Percentiles rank a stretch among this genome's conserved stretches.
These are phyloP conservation scores for Eledone cirrhosa DNA, from an alignment of 2,888 invertebrate genomes.

Conservation along the genomic window DNA sequence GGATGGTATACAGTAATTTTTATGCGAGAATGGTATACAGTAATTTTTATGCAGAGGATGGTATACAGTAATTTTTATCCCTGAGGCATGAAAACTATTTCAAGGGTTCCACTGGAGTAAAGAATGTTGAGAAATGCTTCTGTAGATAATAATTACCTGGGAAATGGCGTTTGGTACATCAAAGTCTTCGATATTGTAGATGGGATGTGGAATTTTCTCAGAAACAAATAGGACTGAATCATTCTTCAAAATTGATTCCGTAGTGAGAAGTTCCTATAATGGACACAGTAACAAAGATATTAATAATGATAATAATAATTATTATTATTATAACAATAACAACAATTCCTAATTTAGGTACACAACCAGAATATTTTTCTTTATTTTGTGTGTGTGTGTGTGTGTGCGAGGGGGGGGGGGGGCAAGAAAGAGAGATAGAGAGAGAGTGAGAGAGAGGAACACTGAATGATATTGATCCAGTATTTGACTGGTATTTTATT, in stretches of 20 bases:
- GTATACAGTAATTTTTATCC: no score
- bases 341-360: no score
- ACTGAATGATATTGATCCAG: background rate
- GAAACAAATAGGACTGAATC: conserved; percentile 17
- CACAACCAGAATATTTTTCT: no score
- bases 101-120: no score
- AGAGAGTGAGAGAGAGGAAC: background rate
- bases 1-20: no score
- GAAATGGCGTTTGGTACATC: background rate
- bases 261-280: background rate
- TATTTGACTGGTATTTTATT: no score
- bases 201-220: background rate
- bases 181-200: conserved; percentile 4
- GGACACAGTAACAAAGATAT: background rate
- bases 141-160: background rate
- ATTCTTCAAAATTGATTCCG: background rate
- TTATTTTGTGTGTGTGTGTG: no score
- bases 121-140: no score
- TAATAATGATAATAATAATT: background rate
- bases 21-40: no score
- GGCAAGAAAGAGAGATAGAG: background rate
- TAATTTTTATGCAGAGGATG: no score
- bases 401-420: background rate
- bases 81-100: no score
- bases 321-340: background rate